Evolutionary conservation across 1,140 invertebrate genomes (phyloP), one percentile per base, ranked within the genome.

Genomic region (Trachymyrmex septentrionalis): DNA sequence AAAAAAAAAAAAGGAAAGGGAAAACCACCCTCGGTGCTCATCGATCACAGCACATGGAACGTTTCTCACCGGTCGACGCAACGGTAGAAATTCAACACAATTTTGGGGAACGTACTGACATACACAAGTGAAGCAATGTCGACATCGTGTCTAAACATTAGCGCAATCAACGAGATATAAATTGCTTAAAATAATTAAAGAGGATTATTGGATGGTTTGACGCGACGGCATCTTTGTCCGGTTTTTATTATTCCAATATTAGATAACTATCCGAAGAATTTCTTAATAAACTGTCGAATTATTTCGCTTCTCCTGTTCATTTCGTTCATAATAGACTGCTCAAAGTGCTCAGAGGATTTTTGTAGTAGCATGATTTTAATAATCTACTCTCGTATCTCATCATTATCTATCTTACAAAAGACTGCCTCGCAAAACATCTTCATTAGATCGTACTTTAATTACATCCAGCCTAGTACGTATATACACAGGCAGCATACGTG

Each of bases 361-460:
- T 69, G 16, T 57, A 57, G 9, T 5, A 69, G 53, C 27, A 19
- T 12, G 53, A 19, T 27, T 27, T 6, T 24, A 48, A 38, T 38
- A 66, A 67, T 80, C 27, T 12, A 30, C 7, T 16, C n/a, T 21
- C 10, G 3, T 48, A 66, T 69, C 48, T 67, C 24, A 16, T 73
- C n/a, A n/a, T 24, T 69, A 69, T 21, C 38, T 9, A 69, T 2
- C 12, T 69, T 50, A 50, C 21, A 69, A 50, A 69, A 69, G 38
- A 16, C 24, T 24, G 48, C n/a, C 61, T 34, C 27, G 38, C 53
- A 44, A 72, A 82, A 73, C 67, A 82, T 27, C 77, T 80, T 21
- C 10, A 34, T 55, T 73, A 73, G 19, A 82, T 82, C 55, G 16
- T n/a, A 19, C 12, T 44, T 50, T 82, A 82, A 82, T 82, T 72